These are phyloP conservation scores for Cynocephalus volans DNA, from an alignment of 2,113 vertebrate species.

Conservation along the genomic window DNA sequence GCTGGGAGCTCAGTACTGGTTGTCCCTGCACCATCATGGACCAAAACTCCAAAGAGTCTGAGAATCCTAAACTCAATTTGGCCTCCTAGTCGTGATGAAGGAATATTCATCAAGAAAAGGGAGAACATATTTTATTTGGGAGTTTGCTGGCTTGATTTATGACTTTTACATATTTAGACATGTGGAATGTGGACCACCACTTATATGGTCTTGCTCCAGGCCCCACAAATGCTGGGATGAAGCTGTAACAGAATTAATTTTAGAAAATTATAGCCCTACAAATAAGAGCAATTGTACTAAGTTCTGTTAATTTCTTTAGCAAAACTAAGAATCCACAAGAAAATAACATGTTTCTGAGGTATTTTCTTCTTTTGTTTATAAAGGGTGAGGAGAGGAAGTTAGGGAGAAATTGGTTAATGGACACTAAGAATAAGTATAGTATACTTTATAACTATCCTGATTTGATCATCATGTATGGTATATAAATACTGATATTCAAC, in stretches of 20 bases:
- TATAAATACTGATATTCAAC: too few relatives aligned
- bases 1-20: not conserved
- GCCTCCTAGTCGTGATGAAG: not conserved
- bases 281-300: not conserved
- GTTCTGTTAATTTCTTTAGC: not conserved
- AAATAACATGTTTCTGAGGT: not conserved
- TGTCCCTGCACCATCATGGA: not conserved
- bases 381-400: not conserved
- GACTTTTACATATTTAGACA: not conserved
- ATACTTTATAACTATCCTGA: too few relatives aligned
- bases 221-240: not conserved
- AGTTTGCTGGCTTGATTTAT: not conserved
- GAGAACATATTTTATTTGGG: not conserved
- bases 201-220: not conserved
- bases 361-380: not conserved
- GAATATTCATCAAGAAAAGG: not conserved
- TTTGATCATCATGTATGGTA: too few relatives aligned
- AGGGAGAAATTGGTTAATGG: too few relatives aligned
- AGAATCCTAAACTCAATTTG: not conserved
- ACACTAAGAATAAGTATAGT: too few relatives aligned
- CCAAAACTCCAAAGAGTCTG: not conserved
- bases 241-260: not conserved
- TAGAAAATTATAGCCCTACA: constrained; percentile 39
- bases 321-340: constrained; percentile 29
- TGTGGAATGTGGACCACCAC: not conserved